Evolutionary conservation across 2,113 vertebrate species (phyloP), one percentile per base, ranked within the genome.

Genomic region (Rhinoptilus africanus): DNA sequence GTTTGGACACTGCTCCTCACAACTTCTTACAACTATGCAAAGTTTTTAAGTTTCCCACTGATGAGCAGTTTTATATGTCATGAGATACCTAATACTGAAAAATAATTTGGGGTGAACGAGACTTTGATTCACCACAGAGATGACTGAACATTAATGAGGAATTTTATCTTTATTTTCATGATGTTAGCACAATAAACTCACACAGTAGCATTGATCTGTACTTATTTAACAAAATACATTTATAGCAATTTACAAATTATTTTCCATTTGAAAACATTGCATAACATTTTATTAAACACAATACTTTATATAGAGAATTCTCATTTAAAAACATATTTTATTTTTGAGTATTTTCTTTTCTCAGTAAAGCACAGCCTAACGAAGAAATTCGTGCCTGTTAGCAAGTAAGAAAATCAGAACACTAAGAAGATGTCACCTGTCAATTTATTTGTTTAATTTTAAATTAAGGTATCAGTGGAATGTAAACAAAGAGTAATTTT

Each of bases 401-500:
- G 98, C 97, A 98, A 98, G 97, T 98, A 98, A 98, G 98, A 97
- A 97, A 97, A 97, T 97, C 93, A 97, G 98, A 98, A 98, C 97
- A 97, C 97, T 98, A 98, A 97, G 98, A 98, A 98, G 97, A 98
- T 98, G 98, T 97, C 97, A 98, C 97, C 98, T 98, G 97, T 96
- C 96, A 97, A 97, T 98, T 97, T 97, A 97, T 98, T 97, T 98
- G 97, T 98, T 97, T 98, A 96, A 91, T 97, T 98, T 97, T 98
- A 98, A 98, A 98, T 98, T 98, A 99, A 98, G 98, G 98, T 98
- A 98, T 97, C 97, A 98, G 98, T 98, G 98, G 98, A 98, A 98
- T 98, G 98, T 98, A 99, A 98, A 98, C 98, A 99, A 97, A 98
- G 97, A 95, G 98, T 98, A 98, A 97, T 98, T 98, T 98, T 99